Base-by-base conservation (phyloP, 2,888 invertebrate genomes). In the Pterostichus madidus region DNA sequence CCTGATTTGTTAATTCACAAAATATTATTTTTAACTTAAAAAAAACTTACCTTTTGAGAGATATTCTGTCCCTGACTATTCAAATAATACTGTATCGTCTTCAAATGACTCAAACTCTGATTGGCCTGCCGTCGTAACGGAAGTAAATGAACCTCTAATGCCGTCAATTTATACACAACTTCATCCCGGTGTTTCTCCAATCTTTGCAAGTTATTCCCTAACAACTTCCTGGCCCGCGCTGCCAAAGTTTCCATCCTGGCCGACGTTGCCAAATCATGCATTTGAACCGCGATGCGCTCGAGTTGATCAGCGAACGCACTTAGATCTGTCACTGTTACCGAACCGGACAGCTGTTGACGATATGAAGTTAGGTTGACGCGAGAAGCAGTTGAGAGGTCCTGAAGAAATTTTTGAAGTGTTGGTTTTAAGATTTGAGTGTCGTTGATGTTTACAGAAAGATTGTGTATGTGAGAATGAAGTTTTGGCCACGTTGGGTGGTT, bases 31-130 rank as follows among this genome's bases (percentile, higher is more conserved):
- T 7, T 0, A 39, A 3, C 7, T 39, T 39, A 3, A 39, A 0
- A 39, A 24, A 59, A 59, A 86, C 91, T 90, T 89, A 94, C 94
- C 92, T 94, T 92, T 86, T 93, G 92, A 78, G 94, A 94, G 86
- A 96, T 94, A 85, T 93, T 91, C 75, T 92, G 93, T 44, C 95
- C 95, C 86, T 94, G 94, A 87, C 93, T 94, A 86, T 95, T 93
- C 84, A 96, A 92, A 89, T 94, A 95, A 88, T 93, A 94, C 88
- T 96, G 96, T 68, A 95, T 94, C n/a, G 93, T 94, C 86, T 94
- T 94, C 85, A 96, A 92, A 87, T 95, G 95, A 82, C 93, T 93
- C 5, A 95, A 90, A 0, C 95, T 94, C 86, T 94, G 94, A 88
- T 96, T 95, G 5, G 93, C 91, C 89, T 94, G 94, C 84, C 93